Base-by-base conservation (phyloP, 2,888 invertebrate genomes). In the Synergus itoensis region DNA sequence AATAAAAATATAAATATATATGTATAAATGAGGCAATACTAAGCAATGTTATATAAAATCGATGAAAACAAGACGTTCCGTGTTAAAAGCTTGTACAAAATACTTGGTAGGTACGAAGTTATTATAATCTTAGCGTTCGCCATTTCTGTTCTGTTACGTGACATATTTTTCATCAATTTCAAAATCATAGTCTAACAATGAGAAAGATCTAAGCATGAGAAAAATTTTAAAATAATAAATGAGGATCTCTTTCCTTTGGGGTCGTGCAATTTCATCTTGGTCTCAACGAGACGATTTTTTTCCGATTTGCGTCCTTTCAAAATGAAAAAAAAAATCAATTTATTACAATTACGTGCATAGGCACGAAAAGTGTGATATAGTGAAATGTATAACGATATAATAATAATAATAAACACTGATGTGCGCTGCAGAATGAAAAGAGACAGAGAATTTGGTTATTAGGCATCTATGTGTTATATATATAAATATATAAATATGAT, bases 301-400 rank as follows among this genome's bases (percentile, higher is more conserved):
- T 64, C 81, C 78, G 64, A 64, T 62, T 73, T 73, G 53, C 73
- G 53, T 73, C 53, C 73, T 77, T 64, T 12, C 41, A 45, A 63
- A 64, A 64, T 64, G 45, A 62, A 63, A 62, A 83, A 84, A 28
- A 84, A 81, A 83, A 81, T 81, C 85, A 79, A 85, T 84, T 82
- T 81, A 80, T 84, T 83, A 81, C 82, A 83, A 84, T 82, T 85
- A 81, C 80, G 82, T 82, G 82, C 81, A 80, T 79, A 79, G 73
- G 85, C 86, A 85, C 86, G 83, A 83, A 82, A 86, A 82, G 87
- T 87, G 86, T 86, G 85, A 86, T 86, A 87, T 86, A 86, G 85
- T 82, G 78, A 85, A 86, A 83, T 76, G 73, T 79, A 79, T 79
- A 79, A 63, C 79, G 76, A 81, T 78, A 81, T 79, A 79, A 40